Base-by-base conservation (phyloP, 2,888 invertebrate species). In the Napeogenes sylphis region DNA sequence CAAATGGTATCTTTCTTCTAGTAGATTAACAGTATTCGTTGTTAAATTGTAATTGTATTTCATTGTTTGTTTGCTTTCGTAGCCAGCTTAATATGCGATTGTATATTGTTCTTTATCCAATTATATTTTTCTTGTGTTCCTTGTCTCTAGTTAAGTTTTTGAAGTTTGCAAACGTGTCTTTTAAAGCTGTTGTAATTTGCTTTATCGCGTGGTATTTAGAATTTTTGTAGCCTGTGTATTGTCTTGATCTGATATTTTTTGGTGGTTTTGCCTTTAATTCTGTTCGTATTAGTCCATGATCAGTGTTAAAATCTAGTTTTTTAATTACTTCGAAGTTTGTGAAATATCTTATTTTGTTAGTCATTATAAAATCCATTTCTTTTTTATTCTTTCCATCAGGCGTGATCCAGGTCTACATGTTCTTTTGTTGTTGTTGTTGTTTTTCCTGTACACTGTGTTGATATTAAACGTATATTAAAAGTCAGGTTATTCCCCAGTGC, bases 51-150 rank as follows among this genome's bases (percentile, higher is more conserved):
- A 57, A 30, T 33, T 57, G 21, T 10, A 1, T 59, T 47, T 51
- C 59, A 13, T 3, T 66, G 45, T 51, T 66, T 53, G 21, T 21
- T 21, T 21, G 21, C 21, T 21, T 21, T 21, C 21, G 55, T 51
- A 53, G 38, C 53, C 12, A 51, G 38, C 47, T 54, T 55, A 54
- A 53, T 59, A 14, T 63, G 56, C 13, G 56, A 56, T 63, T 63
- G 63, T 10, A 67, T 63, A 14, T 38, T 65, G 54, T 55, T 62
- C 59, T 67, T 68, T 42, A 64, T 21, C 58, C 58, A 62, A 59
- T 67, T 65, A 55, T 63, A 69, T 61, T 68, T 68, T 65, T 68
- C 68, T 62, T 68, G 68, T 58, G 64, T 65, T 63, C 56, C 53
- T 58, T 58, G 55, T 47, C 63, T 51, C 65, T 68, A 35, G 59